Conservation (phyloP, 1,140 invertebrate genomes). For the Batillaria attramentaria region DNA sequence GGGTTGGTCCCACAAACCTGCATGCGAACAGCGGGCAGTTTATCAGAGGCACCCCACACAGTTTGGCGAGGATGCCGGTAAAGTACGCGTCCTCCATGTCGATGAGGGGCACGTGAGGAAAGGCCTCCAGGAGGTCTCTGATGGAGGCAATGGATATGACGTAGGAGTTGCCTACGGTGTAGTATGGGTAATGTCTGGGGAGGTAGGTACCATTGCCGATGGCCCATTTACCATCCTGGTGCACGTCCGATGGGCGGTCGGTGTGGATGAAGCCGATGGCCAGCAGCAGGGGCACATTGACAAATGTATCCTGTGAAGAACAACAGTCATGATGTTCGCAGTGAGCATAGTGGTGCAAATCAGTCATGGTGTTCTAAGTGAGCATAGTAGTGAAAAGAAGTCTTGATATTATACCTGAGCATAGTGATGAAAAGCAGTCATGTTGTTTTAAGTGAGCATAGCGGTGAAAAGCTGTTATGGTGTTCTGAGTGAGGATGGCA, state of each 20-base stretch:
- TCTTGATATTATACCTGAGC: too few species aligned
- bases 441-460: too few species aligned
- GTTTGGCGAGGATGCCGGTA: neutral
- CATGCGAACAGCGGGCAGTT: neutral
- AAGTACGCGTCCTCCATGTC: neutral
- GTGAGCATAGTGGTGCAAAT: too few species aligned
- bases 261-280: neutral
- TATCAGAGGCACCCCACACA: neutral
- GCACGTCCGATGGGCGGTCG: neutral
- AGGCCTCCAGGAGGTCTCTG: neutral
- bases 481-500: too few species aligned
- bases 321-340: too few species aligned
- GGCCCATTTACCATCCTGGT: neutral
- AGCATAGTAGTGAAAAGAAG: too few species aligned
- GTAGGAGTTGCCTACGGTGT: neutral
- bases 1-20: too few species aligned
- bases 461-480: too few species aligned
- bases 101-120: neutral
- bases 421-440: too few species aligned
- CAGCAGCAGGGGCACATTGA: slow-evolving; percentile 3
- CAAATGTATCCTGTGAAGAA: slow-evolving; percentile 26
- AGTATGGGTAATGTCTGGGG: neutral
- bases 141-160: neutral
- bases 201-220: neutral
- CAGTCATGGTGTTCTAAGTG: too few species aligned